Conservation (phyloP, 2,113 vertebrate genomes). For the Numenius arquata region DNA sequence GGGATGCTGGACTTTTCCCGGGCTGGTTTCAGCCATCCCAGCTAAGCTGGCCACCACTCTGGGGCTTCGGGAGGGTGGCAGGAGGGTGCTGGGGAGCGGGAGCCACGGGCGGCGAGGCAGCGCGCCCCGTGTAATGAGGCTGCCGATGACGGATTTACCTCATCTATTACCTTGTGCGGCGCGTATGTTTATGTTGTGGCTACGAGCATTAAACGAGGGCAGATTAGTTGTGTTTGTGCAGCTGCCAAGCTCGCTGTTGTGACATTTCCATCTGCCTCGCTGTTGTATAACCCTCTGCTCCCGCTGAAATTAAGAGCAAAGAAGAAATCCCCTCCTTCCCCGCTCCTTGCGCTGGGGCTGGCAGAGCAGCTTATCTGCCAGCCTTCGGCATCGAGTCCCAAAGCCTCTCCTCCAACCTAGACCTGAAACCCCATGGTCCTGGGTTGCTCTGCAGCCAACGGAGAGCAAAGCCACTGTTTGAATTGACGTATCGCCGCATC, state of each 20-base stretch:
- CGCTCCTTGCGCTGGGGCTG: fast-evolving
- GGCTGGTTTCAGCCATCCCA: background rate
- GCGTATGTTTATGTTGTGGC: background rate
- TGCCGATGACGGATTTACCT: background rate
- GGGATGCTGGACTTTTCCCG: background rate
- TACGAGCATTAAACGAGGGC: background rate
- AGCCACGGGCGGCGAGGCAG: background rate
- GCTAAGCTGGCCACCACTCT: fast-evolving
- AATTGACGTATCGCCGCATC: background rate
- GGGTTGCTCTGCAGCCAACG: background rate
- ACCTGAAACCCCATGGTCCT: background rate
- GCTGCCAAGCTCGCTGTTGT: background rate
- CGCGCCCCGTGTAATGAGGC: background rate
- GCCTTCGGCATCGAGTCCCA: background rate
- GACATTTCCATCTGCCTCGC: background rate
- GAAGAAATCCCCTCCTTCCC: background rate
- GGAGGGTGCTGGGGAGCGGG: background rate
- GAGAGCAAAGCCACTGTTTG: background rate
- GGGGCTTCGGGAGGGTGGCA: fast-evolving
- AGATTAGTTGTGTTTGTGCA: slow-evolving; percentile 31
- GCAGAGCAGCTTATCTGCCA: background rate
- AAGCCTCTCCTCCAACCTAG: background rate
- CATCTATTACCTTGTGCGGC: background rate
- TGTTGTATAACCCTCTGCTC: slow-evolving; percentile 7
- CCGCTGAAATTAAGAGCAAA: background rate